Evolutionary conservation across 2,113 vertebrate species (phyloP).

Genomic region (cat (Felis catus)): DNA sequence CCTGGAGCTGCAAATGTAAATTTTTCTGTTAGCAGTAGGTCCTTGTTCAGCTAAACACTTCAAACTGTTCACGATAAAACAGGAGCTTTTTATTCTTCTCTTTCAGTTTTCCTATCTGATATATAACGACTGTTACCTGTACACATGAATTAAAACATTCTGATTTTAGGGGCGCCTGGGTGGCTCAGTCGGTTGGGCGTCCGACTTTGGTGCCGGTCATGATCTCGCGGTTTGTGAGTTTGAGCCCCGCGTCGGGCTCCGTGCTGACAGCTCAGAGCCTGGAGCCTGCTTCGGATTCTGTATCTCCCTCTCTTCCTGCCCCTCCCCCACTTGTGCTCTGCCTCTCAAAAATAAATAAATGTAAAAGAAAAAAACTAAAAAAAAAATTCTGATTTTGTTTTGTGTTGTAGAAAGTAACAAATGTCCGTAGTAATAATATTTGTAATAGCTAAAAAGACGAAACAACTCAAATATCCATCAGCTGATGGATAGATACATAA

Average conservation of each 20-base stretch:
- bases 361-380: no score
- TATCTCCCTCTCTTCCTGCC: no score
- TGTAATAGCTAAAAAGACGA: background rate
- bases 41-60: background rate
- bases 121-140: constrained; percentile 5
- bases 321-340: no score
- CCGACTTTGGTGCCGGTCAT: no score
- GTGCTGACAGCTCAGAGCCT: no score
- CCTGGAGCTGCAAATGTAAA: background rate
- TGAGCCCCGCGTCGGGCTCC: no score
- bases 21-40: background rate
- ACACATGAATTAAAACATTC: background rate
- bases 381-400: background rate
- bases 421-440: background rate
- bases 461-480: background rate
- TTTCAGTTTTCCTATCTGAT: background rate
- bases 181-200: no score
- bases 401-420: background rate
- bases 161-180: background rate
- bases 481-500: background rate
- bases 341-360: no score
- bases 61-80: constrained; percentile 9
- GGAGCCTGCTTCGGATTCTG: no score
- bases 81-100: background rate
- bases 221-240: no score